phyloP scores from a whole-genome alignment of 2,888 invertebrate genomes.

The Platypus cylindrus region DNA sequence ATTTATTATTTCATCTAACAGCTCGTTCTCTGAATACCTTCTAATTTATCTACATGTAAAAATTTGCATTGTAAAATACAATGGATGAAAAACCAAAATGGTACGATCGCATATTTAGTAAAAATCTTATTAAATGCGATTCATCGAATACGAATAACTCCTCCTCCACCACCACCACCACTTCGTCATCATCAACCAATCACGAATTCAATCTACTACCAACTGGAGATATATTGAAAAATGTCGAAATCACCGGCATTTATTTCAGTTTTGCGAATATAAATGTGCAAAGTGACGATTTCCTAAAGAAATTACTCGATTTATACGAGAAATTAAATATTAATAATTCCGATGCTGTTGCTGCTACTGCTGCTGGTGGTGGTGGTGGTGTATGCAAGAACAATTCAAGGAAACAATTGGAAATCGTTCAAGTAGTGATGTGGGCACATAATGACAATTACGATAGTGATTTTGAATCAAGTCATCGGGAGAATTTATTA shows the following conservation, averaged over 20 bases:
- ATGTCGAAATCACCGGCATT: slow-evolving; percentile 46
- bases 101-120: slow-evolving; percentile 50
- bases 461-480: slow-evolving; percentile 51
- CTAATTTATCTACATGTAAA: background rate
- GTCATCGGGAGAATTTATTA: slow-evolving; percentile 47
- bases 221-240: slow-evolving; percentile 39
- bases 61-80: slow-evolving; percentile 1
- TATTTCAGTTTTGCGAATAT: slow-evolving; percentile 62
- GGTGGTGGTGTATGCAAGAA: no score
- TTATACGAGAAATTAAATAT: slow-evolving; percentile 38
- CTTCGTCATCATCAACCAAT: no score
- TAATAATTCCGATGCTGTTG: slow-evolving; percentile 14
- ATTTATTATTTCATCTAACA: no score
- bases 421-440: slow-evolving; percentile 55
- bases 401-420: slow-evolving; percentile 44
- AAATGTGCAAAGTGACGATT: slow-evolving; percentile 54
- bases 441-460: slow-evolving; percentile 55
- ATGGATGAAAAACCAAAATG: slow-evolving; percentile 36
- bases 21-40: no score
- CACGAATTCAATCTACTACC: slow-evolving; percentile 37
- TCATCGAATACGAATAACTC: no score
- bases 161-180: slow-evolving; percentile 29
- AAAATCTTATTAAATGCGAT: slow-evolving; percentile 42
- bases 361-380: no score
- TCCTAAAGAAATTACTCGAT: slow-evolving; percentile 48